Evolutionary conservation across 2,888 invertebrate species (phyloP), one percentile per base, ranked within the genome.

Genomic region (Polydrusus cervinus): DNA sequence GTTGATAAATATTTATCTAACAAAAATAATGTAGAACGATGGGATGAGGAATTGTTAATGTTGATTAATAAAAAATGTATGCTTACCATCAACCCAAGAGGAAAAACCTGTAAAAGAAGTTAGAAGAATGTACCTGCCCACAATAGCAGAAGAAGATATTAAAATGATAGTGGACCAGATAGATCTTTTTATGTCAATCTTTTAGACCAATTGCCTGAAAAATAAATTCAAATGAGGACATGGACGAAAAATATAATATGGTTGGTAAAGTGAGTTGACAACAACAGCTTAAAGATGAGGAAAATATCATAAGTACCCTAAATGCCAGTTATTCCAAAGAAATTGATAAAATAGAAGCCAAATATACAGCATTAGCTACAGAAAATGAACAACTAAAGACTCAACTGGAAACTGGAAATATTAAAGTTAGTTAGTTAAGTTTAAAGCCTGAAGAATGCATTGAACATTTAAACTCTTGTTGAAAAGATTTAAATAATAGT

Each of bases 61-160:
- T n/a, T n/a, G n/a, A n/a, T n/a, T n/a, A n/a, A n/a, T n/a, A n/a
- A n/a, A n/a, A n/a, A n/a, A n/a, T n/a, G n/a, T n/a, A n/a, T n/a
- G n/a, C n/a, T n/a, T n/a, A n/a, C n/a, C n/a, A n/a, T n/a, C n/a
- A n/a, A n/a, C n/a, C n/a, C n/a, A n/a, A n/a, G 47, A 65, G 16
- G 62, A 3, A 40, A 62, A 40, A 20, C 51, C 70, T 47, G 49
- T 38, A 7, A 34, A 38, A 40, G 66, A 65, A 16, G 18, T 45
- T 10, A 57, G 49, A 14, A 14, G 65, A 13, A 64, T 40, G 13
- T 71, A 65, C 2, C 30, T 71, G n/a, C 16, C 40, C 14, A 55
- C 65, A 25, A 71, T 71, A 43, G 11, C 55, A 10, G 72, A 72
- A 51, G 72, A 72, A 66, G 57, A 65, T 18, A 3, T 38, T 45